Evolutionary conservation across 2,888 invertebrate species (phyloP), one percentile per base, ranked within the genome.

Genomic region (Argyresthia albistria): DNA sequence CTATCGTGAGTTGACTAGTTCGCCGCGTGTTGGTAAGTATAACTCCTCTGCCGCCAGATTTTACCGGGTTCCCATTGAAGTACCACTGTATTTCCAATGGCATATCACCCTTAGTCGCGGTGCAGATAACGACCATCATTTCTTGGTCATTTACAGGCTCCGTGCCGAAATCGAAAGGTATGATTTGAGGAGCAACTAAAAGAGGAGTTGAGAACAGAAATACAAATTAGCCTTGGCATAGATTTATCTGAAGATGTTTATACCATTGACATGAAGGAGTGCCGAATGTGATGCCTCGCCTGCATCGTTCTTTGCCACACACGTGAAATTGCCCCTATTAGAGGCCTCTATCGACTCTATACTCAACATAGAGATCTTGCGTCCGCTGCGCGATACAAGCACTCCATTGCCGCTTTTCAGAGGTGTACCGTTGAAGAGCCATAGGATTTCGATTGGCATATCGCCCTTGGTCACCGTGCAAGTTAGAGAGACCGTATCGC

Each of bases 61-160:
- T 70, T 35, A 89, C 64, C 15, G 67, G 59, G 56, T 71, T 70
- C 52, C 76, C 81, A 59, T 90, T 88, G 63, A 91, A 89, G 58
- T 83, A 90, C 95, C 95, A 95, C 50, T 89, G 88, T 55, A 96
- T 93, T 59, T 90, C 89, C 55, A 96, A 83, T 9, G 95, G 95
- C 57, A 92, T 76, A 73, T 96, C 95, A 37, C 95, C 95, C 73
- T 93, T 93, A 60, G 89, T 90, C 25, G 93, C 93, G 43, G 91
- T 90, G 72, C 95, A 95, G 52, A 90, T 90, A 12, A 91, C 90
- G 16, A 92, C 91, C 37, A 91, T 90, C 78, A 90, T 89, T 64
- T 93, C 92, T 60, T 92, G 89, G 59, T 92, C 91, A 66, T 93
- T 91, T 55, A 91, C 88, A 52, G 90, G 89, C 57, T 92, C 91